Conservation (phyloP, 2,113 vertebrate genomes). For the Otus sunia region DNA sequence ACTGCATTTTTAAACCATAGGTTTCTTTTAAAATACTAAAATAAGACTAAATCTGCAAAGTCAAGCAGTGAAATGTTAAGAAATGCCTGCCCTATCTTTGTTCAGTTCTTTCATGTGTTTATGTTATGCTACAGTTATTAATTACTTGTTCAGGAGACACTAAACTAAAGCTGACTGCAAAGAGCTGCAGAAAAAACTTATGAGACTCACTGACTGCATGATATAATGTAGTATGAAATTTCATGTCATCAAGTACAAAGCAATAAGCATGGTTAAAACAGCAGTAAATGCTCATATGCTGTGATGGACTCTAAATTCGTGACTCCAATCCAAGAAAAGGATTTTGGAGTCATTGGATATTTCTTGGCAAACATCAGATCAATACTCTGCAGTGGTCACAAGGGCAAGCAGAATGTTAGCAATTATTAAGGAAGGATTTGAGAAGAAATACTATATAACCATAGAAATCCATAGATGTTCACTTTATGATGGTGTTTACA, state of each 20-base stretch:
- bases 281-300: not conserved
- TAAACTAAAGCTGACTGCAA: not conserved
- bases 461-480: conserved; percentile 20
- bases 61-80: not conserved
- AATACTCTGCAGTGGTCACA: not conserved
- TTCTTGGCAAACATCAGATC: conserved; percentile 34
- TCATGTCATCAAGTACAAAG: conserved; percentile 13
- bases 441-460: not conserved
- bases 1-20: not conserved
- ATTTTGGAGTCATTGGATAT: conserved; percentile 27
- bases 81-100: not conserved
- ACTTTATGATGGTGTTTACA: not conserved
- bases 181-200: not conserved
- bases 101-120: not conserved
- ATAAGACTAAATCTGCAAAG: not conserved
- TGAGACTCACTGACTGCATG: not conserved
- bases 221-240: not conserved
- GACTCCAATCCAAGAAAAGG: not conserved
- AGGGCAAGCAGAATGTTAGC: not conserved
- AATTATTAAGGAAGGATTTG: conserved; percentile 38
- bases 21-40: not conserved
- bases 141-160: not conserved
- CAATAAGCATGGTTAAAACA: conserved; percentile 21
- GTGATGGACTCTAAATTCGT: not conserved
- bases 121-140: conserved; percentile 2